phyloP scores from a whole-genome alignment of 2,888 invertebrate species.

The Ashinkailepas kermadecensis region DNA sequence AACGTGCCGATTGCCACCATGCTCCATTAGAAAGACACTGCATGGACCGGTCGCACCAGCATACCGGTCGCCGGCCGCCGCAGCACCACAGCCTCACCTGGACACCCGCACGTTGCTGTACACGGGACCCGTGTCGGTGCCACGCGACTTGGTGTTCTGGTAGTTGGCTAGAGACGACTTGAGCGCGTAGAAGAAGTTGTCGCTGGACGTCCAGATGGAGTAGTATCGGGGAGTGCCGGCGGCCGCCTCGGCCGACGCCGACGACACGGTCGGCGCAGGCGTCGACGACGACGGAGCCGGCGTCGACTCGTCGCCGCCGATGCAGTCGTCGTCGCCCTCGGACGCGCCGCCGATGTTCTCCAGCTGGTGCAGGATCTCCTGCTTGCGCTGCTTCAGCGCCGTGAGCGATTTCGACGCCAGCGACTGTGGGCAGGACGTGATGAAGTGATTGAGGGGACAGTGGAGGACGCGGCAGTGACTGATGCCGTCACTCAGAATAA shows the following conservation, averaged over 20 bases:
- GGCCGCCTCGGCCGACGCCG: not conserved
- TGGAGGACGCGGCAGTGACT: too few relatives aligned
- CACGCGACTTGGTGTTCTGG: conserved; percentile 12
- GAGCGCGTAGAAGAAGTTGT: conserved; percentile 35
- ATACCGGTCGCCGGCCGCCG: too few relatives aligned
- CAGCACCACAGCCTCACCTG: not conserved
- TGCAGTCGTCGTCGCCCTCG: conserved; percentile 35
- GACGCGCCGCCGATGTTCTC: conserved; percentile 47
- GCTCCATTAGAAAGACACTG: too few relatives aligned
- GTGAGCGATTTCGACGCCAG: conserved; percentile 42
- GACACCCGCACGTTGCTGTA: not conserved
- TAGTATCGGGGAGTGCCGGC: conserved; percentile 34
- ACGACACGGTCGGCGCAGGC: not conserved
- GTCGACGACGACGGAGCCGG: conserved; percentile 9
- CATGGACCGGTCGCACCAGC: too few relatives aligned
- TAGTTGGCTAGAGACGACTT: conserved; percentile 22
- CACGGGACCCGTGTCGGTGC: not conserved
- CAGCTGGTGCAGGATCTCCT: conserved; percentile 54
- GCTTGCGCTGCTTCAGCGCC: conserved; percentile 53
- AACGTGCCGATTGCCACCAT: too few relatives aligned
- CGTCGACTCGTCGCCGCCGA: not conserved
- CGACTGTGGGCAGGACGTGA: not conserved
- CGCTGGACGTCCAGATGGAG: conserved; percentile 39
- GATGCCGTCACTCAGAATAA: too few relatives aligned
- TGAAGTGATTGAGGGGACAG: too few relatives aligned